Evolutionary conservation across 64 coral and sea anemone species (phyloP), one percentile per base, ranked within the genome.

Genomic region (Anthopleura sola): DNA sequence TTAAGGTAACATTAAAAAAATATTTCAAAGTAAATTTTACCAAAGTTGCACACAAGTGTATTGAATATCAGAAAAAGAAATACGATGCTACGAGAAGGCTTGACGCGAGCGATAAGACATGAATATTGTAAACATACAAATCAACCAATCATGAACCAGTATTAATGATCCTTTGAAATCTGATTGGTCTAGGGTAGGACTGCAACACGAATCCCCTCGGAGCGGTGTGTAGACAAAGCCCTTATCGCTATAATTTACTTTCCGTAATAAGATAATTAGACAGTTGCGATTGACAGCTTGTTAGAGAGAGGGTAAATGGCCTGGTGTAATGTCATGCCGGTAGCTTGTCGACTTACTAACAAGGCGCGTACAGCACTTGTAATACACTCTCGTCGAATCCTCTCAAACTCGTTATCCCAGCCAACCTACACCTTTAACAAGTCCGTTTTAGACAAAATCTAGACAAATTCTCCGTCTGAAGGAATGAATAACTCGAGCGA

Each of bases 261-360:
- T 79, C 82, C 75, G 89, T 92, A 97, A 97, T 97, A 92, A 97
- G 90, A 97, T 97, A 97, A 97, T 97, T 86, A 82, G 94, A 97
- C 94, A 97, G 94, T 80, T 97, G 84, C 37, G 76, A 75, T 89
- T 92, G 83, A 92, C 88, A 89, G 94, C 94, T 97, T 97, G 90
- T 97, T 97, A 97, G 90, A 66, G 79, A 57, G 51, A 50, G 78
- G 84, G 60, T 92, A 60, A 57, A 36, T 71, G 66, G 66, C 66
- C 13, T 34, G 66, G 12, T 81, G 82, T 92, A 58, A 83, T 83
- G 60, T 79, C 77, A 91, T 78, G 78, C 77, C 37, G 75, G 23
- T 62, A 62, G 58, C 11, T 71, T 71, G 66, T 62, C 58, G 58
- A 62, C 26, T 8, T 86, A 33, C 84, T 91, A 86, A 91, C 83